Evolutionary conservation across 2,888 invertebrate genomes (phyloP).

Genomic region (Cartodere bifasciata): DNA sequence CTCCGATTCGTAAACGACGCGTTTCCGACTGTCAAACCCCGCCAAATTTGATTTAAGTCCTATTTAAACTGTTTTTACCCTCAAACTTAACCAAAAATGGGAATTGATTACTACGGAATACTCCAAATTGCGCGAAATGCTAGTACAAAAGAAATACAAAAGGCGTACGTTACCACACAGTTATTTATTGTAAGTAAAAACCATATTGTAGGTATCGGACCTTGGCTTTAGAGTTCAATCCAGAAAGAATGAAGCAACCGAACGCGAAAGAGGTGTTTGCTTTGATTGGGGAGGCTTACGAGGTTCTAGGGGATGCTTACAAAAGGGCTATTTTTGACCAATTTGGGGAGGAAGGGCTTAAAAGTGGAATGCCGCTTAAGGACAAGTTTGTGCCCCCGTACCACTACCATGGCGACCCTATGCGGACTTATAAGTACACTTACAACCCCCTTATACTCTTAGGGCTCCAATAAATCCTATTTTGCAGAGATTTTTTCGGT

Average conservation of each 20-base stretch:
- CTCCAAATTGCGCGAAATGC: constrained; percentile 54
- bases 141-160: constrained; percentile 54
- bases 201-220: constrained; percentile 35
- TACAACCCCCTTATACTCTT: constrained; percentile 1
- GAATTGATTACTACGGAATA: constrained; percentile 67
- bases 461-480: background rate
- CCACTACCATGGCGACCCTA: constrained; percentile 68
- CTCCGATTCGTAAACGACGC: too few relatives aligned
- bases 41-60: too few relatives aligned
- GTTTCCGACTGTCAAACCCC: too few relatives aligned
- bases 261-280: constrained; percentile 46
- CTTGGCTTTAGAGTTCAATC: constrained; percentile 38
- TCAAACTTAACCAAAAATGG: too few relatives aligned
- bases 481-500: constrained; percentile 60
- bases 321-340: constrained; percentile 72
- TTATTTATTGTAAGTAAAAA: too few relatives aligned
- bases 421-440: constrained; percentile 54
- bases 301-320: constrained; percentile 56
- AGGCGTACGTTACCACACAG: constrained; percentile 42
- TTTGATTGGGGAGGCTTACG: constrained; percentile 65
- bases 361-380: constrained; percentile 60
- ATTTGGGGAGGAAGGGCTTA: constrained; percentile 79
- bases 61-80: too few relatives aligned
- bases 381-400: constrained; percentile 58
- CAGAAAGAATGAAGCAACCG: constrained; percentile 44